Conservation (phyloP, 2,888 invertebrate genomes). For the Drosophila diplacantha region DNA sequence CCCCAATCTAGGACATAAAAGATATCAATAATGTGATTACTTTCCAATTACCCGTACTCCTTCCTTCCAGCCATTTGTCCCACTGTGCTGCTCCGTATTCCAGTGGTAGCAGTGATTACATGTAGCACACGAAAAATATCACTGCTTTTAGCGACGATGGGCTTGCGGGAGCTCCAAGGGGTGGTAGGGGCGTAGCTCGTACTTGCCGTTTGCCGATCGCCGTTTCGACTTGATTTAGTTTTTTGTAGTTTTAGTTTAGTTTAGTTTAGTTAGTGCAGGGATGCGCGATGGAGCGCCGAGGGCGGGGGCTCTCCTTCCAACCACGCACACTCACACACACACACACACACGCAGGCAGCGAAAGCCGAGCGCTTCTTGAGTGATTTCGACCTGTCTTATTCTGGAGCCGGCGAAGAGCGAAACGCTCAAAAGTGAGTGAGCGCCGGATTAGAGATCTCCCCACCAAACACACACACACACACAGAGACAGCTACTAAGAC, state of each 20-base stretch:
- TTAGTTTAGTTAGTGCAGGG: slow-evolving; percentile 46
- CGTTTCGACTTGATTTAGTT: slow-evolving; percentile 38
- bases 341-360: slow-evolving; percentile 2
- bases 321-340: slow-evolving; percentile 33
- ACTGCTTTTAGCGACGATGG: slow-evolving; percentile 26
- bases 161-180: slow-evolving; percentile 4
- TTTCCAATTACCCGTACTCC: background rate
- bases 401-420: slow-evolving; percentile 11
- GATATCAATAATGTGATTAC: background rate
- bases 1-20: too few relatives aligned
- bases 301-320: slow-evolving; percentile 37
- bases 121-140: slow-evolving; percentile 30
- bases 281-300: slow-evolving; percentile 14
- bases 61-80: slow-evolving; percentile 7
- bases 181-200: slow-evolving; percentile 47
- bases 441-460: slow-evolving; percentile 39
- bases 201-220: slow-evolving; percentile 63
- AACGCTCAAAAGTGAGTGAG: slow-evolving; percentile 34
- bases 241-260: slow-evolving; percentile 16
- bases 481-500: slow-evolving; percentile 10
- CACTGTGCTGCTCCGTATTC: slow-evolving; percentile 26
- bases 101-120: slow-evolving; percentile 25
- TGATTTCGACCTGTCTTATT: slow-evolving; percentile 35
- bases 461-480: slow-evolving; percentile 16
- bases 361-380: slow-evolving; percentile 33